Base-by-base conservation (phyloP, 2,113 vertebrate genomes). In the Trichechus manatus region DNA sequence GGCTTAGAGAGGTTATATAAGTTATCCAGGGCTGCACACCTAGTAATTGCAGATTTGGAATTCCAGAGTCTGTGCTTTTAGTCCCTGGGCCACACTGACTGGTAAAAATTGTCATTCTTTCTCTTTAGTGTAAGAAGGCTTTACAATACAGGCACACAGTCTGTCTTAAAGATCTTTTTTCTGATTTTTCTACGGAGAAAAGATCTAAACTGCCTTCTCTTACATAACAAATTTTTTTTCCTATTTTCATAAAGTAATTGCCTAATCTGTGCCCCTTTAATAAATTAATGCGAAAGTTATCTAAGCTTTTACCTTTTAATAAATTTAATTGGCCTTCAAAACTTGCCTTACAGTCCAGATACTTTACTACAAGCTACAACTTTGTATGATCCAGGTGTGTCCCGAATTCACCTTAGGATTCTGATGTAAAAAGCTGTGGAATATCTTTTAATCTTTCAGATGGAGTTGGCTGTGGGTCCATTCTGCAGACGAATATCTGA, bases 391-490 rank as follows among this genome's bases (percentile, higher is more conserved):
- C 50, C 47, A 81, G 1, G 17, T 72, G 7, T 59, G 15, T 66
- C 29, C 25, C 36, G 64, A 9, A 2, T 88, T 70, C 14, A 44
- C 23, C 23, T 63, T 63, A 61, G 53, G 53, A 66, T 78, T 89
- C 79, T 74, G 9, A n/a, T 15, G 22, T 89, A n/a, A 74, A 63
- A 94, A 74, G 4, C 33, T 80, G 0, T 74, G 79, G 63, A 64
- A 5, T 97, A 3, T 95, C 14, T 88, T 89, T 96, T 95, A 66
- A 9, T 97, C 89, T 98, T 97, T 77, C 89, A 99, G 99, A 99
- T 99, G 99, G 99, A 99, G 98, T 95, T 99, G 97, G 99, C 99
- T 0, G 99, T 99, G 64, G 99, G 99, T 53, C 99, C 99, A 0
- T 98, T 99, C 70, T 99, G 99, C 96, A 99, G 99, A 92, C 98